These are phyloP conservation scores for Procavia capensis DNA, from an alignment of 2,113 vertebrate species.

Conservation along the genomic window DNA sequence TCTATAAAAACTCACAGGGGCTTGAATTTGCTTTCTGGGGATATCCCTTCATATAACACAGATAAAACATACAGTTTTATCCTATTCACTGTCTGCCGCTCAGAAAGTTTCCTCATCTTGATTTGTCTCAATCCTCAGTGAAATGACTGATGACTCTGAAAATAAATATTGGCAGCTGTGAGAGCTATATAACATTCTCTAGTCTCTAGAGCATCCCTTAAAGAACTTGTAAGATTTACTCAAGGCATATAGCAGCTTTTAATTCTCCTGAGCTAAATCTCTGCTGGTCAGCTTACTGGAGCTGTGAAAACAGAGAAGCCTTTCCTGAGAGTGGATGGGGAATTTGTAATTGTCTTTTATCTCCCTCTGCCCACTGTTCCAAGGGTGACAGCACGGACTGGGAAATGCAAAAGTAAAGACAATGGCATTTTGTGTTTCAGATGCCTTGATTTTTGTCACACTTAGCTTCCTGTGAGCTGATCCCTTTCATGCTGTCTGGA, in stretches of 20 bases:
- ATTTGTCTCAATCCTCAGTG: slow-evolving; percentile 67
- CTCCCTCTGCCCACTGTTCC: background rate
- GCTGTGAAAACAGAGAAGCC: slow-evolving; percentile 52
- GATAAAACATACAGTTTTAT: background rate
- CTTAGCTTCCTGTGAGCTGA: slow-evolving; percentile 39
- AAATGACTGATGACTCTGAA: slow-evolving; percentile 44
- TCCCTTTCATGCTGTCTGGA: slow-evolving; percentile 78
- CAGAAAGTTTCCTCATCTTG: slow-evolving; percentile 25
- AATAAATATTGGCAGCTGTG: slow-evolving; percentile 71
- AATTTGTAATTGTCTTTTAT: slow-evolving; percentile 50
- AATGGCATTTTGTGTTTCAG: slow-evolving; percentile 53
- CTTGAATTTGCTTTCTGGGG: background rate
- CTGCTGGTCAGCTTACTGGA: slow-evolving; percentile 48
- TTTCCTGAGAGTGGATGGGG: slow-evolving; percentile 29
- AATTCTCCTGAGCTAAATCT: slow-evolving; percentile 58
- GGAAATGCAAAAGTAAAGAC: slow-evolving; percentile 68
- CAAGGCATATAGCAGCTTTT: slow-evolving; percentile 15
- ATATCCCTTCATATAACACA: background rate
- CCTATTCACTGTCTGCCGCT: background rate
- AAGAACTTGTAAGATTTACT: slow-evolving; percentile 73
- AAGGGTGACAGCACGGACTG: slow-evolving; percentile 54
- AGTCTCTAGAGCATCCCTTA: background rate
- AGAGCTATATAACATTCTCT: slow-evolving; percentile 59
- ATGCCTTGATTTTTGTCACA: slow-evolving; percentile 71
- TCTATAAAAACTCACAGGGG: background rate